Percentiles rank a stretch among this genome's conserved stretches.
phyloP scores from a whole-genome alignment of 1,140 invertebrate species.

The Drosophila carrolli region DNA sequence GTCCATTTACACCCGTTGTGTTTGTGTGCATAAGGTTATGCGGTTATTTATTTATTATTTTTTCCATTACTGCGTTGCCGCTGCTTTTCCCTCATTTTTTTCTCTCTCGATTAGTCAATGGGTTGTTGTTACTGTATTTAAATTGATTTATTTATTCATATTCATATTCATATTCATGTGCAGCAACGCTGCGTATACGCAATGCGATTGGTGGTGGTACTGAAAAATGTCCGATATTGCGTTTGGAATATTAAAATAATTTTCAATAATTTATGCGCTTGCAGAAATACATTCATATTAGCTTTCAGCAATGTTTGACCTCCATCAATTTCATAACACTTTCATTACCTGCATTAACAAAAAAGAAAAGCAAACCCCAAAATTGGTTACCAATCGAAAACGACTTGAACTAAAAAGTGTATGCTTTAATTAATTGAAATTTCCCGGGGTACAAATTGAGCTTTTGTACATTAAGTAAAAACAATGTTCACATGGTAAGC shows the following conservation, averaged over 20 bases:
- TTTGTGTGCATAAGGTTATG: constrained; percentile 39
- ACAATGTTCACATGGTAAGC: not conserved
- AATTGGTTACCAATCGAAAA: not conserved
- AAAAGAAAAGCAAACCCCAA: too few relatives aligned
- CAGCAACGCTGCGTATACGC: constrained; percentile 62
- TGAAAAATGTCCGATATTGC: constrained; percentile 30
- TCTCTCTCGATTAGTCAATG: constrained; percentile 62
- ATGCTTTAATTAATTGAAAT: not conserved
- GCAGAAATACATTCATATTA: not conserved
- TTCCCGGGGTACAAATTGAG: not conserved
- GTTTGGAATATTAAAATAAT: constrained; percentile 39
- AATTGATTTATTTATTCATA: constrained; percentile 59
- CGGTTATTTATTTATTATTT: constrained; percentile 20
- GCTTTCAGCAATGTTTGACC: constrained; percentile 1
- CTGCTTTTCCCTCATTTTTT: not conserved
- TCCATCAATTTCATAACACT: not conserved
- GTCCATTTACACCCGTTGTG: constrained; percentile 39
- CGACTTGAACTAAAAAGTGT: not conserved
- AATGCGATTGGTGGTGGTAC: constrained; percentile 26
- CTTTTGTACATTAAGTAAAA: not conserved
- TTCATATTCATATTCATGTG: constrained; percentile 41
- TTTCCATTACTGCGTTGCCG: constrained; percentile 27
- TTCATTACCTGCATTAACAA: too few relatives aligned
- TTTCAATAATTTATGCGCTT: constrained; percentile 23
- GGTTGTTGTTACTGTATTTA: constrained; percentile 37